Base-by-base conservation (phyloP, 1,140 invertebrate species). In the Nylanderia fulva region DNA sequence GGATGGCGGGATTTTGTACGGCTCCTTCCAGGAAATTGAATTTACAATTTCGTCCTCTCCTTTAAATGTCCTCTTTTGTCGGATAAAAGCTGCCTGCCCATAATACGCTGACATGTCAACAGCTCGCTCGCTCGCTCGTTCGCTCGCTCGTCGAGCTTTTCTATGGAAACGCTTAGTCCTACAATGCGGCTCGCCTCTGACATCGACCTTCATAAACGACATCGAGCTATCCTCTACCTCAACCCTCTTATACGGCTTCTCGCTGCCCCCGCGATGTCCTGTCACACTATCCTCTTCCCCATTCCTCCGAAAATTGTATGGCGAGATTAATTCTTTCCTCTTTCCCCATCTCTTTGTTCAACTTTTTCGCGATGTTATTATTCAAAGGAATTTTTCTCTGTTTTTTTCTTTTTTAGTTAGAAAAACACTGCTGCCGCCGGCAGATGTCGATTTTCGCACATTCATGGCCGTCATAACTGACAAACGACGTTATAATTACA, bases 31-130 rank as follows among this genome's bases (percentile, higher is more conserved):
- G 83, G 84, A 89, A 90, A 90, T 90, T 91, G 82, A 89, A 91
- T 90, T 90, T 90, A 91, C 90, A 89, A 90, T 91, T 89, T 88
- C 52, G 60, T 21, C 45, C 60, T 60, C 76, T 74, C 83, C 52
- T 72, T 82, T 89, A 91, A 89, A 91, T 86, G 86, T 71, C 68
- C 86, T 85, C 84, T 89, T 91, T 91, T 87, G 80, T 89, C 66
- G 83, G 86, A 87, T 90, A 91, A 90, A 91, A 90, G 87, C 85
- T 88, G 82, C 79, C 85, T 85, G 84, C 52, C 56, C 85, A 83
- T 91, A 91, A 91, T 90, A 87, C 85, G 85, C 64, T 36, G 87
- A 84, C 87, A 74, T 90, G 90, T 88, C 84, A 88, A 91, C 88
- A 87, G 88, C 82, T 80, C 82, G 66, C 85, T 48, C 69, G 60